Conservation (phyloP, 92 coral and sea anemone species). For the Scolanthus callimorphus region DNA sequence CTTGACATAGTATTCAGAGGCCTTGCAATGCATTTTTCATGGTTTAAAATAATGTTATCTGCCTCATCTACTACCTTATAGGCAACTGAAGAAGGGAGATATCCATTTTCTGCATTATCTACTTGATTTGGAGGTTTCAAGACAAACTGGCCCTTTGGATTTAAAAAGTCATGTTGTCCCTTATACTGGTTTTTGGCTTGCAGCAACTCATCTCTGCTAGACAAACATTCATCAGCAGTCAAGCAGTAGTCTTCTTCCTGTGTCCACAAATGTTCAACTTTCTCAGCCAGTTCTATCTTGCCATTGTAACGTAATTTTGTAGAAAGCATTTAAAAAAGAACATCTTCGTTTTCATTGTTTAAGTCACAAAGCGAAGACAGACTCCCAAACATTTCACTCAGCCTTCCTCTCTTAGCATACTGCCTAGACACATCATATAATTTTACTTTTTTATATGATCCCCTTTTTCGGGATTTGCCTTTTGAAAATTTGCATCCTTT, state of each 20-base stretch:
- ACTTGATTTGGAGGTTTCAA: slow-evolving; percentile 8
- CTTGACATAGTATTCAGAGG: slow-evolving; percentile 8
- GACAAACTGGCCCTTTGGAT: not conserved
- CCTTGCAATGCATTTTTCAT: not conserved
- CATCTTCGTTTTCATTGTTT: no score
- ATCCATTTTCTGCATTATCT: not conserved
- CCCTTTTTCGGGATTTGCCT: slow-evolving; percentile 16
- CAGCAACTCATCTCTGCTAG: slow-evolving; percentile 17
- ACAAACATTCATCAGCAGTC: slow-evolving; percentile 25
- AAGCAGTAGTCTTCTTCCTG: slow-evolving; percentile 11
- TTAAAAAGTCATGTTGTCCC: slow-evolving; percentile 13
- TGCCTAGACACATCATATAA: slow-evolving; percentile 20
- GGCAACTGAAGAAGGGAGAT: no score
- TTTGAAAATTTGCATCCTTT: slow-evolving; percentile 11
- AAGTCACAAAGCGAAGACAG: no score
- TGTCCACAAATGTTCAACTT: slow-evolving; percentile 13
- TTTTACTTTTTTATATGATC: slow-evolving; percentile 19
- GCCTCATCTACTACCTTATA: no score
- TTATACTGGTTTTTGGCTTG: slow-evolving; percentile 23
- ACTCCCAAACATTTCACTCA: slow-evolving; percentile 11
- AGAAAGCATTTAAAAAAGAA: slow-evolving; percentile 12
- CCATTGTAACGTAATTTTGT: slow-evolving; percentile 6
- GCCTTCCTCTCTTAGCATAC: slow-evolving; percentile 8
- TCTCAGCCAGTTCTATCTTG: slow-evolving; percentile 9
- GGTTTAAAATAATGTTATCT: not conserved